phyloP scores from a whole-genome alignment of 2,888 invertebrate species.

The Escarpia spicata region DNA sequence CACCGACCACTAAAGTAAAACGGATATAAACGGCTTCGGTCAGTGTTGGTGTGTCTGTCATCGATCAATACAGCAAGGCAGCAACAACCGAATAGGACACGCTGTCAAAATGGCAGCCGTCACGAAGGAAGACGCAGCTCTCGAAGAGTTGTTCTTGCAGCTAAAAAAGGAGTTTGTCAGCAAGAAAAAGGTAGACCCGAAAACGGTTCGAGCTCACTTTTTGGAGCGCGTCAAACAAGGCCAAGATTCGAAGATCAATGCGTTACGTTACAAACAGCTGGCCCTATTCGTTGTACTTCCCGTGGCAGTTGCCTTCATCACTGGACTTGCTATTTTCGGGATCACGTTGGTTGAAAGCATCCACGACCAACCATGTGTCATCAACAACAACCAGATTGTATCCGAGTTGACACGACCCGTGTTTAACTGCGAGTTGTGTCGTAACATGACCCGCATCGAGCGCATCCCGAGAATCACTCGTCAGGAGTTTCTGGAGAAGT shows the following conservation, averaged over 20 bases:
- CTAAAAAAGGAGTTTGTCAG: not conserved
- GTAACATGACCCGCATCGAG: not conserved
- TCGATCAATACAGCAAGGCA: not conserved
- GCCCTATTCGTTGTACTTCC: not conserved
- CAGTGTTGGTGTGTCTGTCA: not conserved
- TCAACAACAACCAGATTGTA: slow-evolving; percentile 84
- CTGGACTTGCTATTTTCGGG: not conserved
- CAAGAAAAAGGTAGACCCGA: slow-evolving; percentile 1
- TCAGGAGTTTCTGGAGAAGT: slow-evolving; percentile 74
- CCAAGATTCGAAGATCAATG: not conserved
- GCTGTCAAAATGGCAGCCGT: not conserved
- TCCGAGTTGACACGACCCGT: slow-evolving; percentile 88
- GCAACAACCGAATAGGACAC: not conserved
- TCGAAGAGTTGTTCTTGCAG: not conserved
- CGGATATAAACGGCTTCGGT: not conserved
- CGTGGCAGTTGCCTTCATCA: not conserved
- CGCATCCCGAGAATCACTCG: slow-evolving; percentile 50
- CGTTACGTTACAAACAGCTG: not conserved
- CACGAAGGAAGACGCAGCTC: not conserved
- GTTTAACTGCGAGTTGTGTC: slow-evolving; percentile 73
- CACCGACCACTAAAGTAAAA: not conserved
- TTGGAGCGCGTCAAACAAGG: not conserved
- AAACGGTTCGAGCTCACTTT: not conserved
- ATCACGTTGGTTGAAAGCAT: not conserved
- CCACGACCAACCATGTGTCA: slow-evolving; percentile 72